Base-by-base conservation (phyloP, 2,113 vertebrate species). In the Serinus canaria region DNA sequence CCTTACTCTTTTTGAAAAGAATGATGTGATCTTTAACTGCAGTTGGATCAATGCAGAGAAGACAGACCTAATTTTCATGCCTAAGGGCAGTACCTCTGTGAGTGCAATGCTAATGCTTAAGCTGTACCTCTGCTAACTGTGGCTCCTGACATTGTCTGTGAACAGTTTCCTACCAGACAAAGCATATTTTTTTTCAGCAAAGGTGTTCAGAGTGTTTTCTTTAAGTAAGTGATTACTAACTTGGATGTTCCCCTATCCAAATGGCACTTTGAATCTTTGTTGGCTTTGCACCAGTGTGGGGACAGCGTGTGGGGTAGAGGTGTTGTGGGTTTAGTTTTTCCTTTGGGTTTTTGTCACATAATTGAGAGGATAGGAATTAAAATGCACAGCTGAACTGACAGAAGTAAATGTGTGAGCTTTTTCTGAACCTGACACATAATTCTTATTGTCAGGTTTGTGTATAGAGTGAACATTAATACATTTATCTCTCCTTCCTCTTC, bases 1-100 rank as follows among this genome's bases (percentile, higher is more conserved):
- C 95, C 82, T 85, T 90, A 73, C 82, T 94, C 82, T 95, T 95
- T 96, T 83, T 85, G 74, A 89, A 92, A 95, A 92, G 90, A 95
- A 91, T 88, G 63, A 85, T 23, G 67, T 4, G 58, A 87, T 91
- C 89, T 96, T 94, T 76, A 62, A 55, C 87, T 94, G 50, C 72
- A 69, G 63, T 95, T 92, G 87, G 31, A 85, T 95, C 67, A 79
- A 73, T 85, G 53, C 50, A 87, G 93, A 83, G 66, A 70, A 75
- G 83, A 50, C 18, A 23, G 79, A 90, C 77, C 67, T 91, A 37
- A 83, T 95, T 96, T 95, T 95, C 59, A 55, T 63, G 70, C 43
- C 60, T 80, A 55, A 85, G 67, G 74, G 53, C 56, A 72, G 37
- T 73, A 79, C 62, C 47, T 91, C 60, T 75, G 49, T 72, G 37